A percentile compares a stretch with the other conserved stretches of the same genome.
Evolutionary conservation across 2,888 invertebrate species (phyloP).

Genomic region (Megastigmus dorsalis): DNA sequence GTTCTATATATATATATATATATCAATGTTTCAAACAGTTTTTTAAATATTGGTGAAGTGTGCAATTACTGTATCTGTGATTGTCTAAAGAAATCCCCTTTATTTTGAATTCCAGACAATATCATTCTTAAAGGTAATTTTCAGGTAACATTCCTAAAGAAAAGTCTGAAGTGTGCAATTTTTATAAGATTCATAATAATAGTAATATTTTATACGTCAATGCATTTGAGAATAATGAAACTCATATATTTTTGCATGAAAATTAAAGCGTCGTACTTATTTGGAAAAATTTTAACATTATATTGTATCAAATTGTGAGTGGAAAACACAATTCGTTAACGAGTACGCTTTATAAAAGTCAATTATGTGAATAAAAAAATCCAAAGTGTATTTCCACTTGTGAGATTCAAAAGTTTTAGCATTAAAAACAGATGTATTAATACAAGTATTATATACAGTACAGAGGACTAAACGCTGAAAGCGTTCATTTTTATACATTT

Average conservation of each 20-base stretch:
- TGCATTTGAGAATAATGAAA: slow-evolving; percentile 37
- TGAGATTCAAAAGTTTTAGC: slow-evolving; percentile 44
- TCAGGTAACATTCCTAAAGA: slow-evolving; percentile 36
- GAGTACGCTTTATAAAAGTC: slow-evolving; percentile 23
- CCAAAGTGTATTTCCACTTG: slow-evolving; percentile 19
- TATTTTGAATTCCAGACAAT: slow-evolving; percentile 16
- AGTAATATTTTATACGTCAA: slow-evolving; percentile 27
- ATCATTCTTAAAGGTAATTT: slow-evolving; percentile 26
- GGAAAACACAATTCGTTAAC: slow-evolving; percentile 22
- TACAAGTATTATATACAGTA: slow-evolving; percentile 51
- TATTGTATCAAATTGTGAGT: slow-evolving; percentile 6
- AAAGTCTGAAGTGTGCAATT: slow-evolving; percentile 51
- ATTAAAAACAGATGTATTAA: slow-evolving; percentile 46
- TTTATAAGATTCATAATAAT: slow-evolving; percentile 39
- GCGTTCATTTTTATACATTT: slow-evolving; percentile 51
- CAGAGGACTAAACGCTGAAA: slow-evolving; percentile 33
- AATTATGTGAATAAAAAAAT: slow-evolving; percentile 23
- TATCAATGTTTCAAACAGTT: slow-evolving; percentile 1
- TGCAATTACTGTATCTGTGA: neutral
- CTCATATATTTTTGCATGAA: slow-evolving; percentile 26
- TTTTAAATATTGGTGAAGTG: neutral
- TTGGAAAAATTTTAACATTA: slow-evolving; percentile 31
- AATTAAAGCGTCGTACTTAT: slow-evolving; percentile 47
- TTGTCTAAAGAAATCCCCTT: neutral
- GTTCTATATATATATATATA: neutral